phyloP scores from a whole-genome alignment of 2,797 vertebrate genomes.

The Echeneis naucrates region DNA sequence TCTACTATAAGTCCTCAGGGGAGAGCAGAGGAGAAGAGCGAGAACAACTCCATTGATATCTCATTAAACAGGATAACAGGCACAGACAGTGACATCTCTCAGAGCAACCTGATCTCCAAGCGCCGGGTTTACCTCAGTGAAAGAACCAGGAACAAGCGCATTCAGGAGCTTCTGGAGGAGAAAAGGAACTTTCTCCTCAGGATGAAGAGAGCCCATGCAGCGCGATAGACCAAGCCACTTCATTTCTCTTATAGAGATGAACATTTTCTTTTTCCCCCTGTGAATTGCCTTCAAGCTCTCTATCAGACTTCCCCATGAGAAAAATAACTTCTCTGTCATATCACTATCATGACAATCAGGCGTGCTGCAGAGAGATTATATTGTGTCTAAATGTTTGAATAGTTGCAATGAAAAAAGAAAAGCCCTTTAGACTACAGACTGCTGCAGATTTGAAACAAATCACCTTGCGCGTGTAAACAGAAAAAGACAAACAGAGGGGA shows the following conservation, averaged over 20 bases:
- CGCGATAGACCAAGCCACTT: constrained; percentile 52
- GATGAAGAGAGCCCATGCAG: constrained; percentile 84
- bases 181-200: constrained; percentile 88
- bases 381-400: constrained; percentile 71
- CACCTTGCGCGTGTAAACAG: constrained; percentile 30
- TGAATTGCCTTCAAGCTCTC: constrained; percentile 49
- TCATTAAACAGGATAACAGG: constrained; percentile 81
- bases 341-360: constrained; percentile 55
- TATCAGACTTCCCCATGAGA: constrained; percentile 46
- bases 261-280: constrained; percentile 45
- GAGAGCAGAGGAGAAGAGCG: constrained; percentile 81
- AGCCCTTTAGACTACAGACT: constrained; percentile 39
- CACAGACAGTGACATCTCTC: constrained; percentile 85
- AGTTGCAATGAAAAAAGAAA: constrained; percentile 61
- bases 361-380: constrained; percentile 51
- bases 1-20: constrained; percentile 53
- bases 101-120: constrained; percentile 90
- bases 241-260: constrained; percentile 83
- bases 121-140: constrained; percentile 86
- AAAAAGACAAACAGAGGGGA: constrained; percentile 36
- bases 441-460: constrained; percentile 62
- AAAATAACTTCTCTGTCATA: constrained; percentile 42
- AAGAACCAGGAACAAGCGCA: constrained; percentile 94
- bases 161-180: constrained; percentile 94
- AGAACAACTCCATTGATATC: constrained; percentile 89